Base-by-base conservation (phyloP, 1,140 invertebrate genomes). In the Matsumurasca onukii region DNA sequence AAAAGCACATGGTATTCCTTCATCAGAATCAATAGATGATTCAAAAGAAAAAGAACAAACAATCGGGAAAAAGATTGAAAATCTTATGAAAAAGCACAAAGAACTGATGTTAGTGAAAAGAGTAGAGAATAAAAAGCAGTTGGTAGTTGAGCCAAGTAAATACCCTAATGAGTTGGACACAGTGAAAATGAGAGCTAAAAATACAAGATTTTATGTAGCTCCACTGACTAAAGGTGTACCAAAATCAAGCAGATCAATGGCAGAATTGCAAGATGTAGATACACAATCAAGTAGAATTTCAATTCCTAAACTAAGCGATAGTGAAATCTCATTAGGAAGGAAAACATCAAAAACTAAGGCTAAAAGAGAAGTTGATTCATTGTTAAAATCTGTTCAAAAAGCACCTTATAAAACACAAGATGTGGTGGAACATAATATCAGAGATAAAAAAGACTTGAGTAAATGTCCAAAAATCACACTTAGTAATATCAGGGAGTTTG, bases 111-210 rank as follows among this genome's bases (percentile, higher is more conserved):
- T 59, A n/a, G 3, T 59, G 9, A 59, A 59, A 59, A 59, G 55
- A 59, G 55, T 13, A 59, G 55, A 59, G 24, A 59, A 27, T 59
- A 59, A 3, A 59, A 59, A 59, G 30, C 24, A 59, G 55, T 9
- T 59, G 9, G 30, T 29, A 25, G 2, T 59, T 5, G 25, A 59
- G 24, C 55, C 55, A 27, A 59, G 24, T 29, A 24, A 59, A 59
- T 13, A 59, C 25, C 30, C 9, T 59, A 27, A 24, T 59, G 55
- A 27, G 5, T 27, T 59, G 55, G 55, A 24, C 3, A 29, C 5
- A 27, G 55, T 59, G 5, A 59, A 59, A 59, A 29, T 59, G 15
- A 24, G 9, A 22, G 5, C 55, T 5, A 59, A 59, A 59, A 59
- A 59, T 59, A 59, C 55, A 27, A 25, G 25, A 27, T 59, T 27